Evolutionary conservation across 2,113 vertebrate genomes (phyloP).

Genomic region (Varanus komodoensis): DNA sequence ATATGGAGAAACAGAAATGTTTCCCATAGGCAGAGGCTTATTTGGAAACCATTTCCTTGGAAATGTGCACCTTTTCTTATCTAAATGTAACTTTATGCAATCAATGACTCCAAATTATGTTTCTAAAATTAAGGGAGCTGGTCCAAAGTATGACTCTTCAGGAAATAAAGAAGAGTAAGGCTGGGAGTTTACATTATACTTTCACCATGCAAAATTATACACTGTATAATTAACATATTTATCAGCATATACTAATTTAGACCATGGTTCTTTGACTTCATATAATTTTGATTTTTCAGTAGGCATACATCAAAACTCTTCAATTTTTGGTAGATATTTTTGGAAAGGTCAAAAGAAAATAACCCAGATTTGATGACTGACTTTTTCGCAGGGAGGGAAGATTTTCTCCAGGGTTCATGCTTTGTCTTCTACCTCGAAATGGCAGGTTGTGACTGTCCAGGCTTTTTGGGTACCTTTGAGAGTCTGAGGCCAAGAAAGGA

Average conservation of each 20-base stretch:
- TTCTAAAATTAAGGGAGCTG: not conserved
- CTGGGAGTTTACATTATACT: not conserved
- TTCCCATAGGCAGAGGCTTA: not conserved
- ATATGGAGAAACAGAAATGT: too few species aligned
- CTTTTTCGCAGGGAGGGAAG: too few species aligned
- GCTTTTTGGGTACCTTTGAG: too few species aligned
- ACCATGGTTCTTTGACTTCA: not conserved
- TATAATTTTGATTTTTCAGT: not conserved
- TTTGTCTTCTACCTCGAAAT: too few species aligned
- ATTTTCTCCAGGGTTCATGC: too few species aligned
- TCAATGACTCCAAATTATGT: not conserved
- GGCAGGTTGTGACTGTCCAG: too few species aligned
- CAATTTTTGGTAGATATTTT: not conserved
- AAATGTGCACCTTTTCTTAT: not conserved
- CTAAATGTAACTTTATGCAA: not conserved
- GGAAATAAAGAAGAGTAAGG: not conserved
- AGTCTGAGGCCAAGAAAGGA: too few species aligned
- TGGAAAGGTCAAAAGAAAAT: not conserved
- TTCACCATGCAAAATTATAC: not conserved
- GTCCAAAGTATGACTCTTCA: not conserved
- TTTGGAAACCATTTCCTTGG: not conserved
- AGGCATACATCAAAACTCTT: not conserved
- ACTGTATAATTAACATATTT: not conserved
- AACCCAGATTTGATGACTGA: too few species aligned
- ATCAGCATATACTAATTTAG: not conserved